Evolutionary conservation across 2,888 invertebrate species (phyloP).

Genomic region (Aphidius colemani): DNA sequence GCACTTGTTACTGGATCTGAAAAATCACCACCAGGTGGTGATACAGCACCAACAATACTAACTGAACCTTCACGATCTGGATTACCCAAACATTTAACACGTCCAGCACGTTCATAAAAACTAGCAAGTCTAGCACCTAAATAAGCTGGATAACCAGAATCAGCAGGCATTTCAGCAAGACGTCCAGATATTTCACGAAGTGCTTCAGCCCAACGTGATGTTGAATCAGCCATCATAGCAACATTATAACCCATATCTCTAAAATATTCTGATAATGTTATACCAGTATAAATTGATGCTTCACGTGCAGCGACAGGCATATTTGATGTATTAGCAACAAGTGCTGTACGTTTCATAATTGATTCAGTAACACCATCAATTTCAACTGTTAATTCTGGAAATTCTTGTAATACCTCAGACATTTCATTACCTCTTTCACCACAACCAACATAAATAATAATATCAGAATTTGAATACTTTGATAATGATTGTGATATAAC

Average conservation of each 20-base stretch:
- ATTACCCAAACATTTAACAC: constrained; percentile 96
- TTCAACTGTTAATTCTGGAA: constrained; percentile 97
- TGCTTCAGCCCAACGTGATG: constrained; percentile 99
- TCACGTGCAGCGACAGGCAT: constrained; percentile 99
- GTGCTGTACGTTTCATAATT: constrained; percentile 99
- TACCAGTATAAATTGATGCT: constrained; percentile 99
- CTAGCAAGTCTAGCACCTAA: constrained; percentile 96
- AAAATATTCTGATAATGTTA: constrained; percentile 99
- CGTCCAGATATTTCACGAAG: constrained; percentile 99
- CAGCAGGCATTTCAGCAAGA: constrained; percentile 99
- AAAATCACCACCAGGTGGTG: constrained; percentile 99
- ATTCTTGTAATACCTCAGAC: constrained; percentile 98
- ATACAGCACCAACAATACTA: constrained; percentile 99
- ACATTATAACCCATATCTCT: constrained; percentile 99
- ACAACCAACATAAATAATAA: constrained; percentile 99
- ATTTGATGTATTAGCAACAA: constrained; percentile 99
- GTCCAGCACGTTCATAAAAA: constrained; percentile 99
- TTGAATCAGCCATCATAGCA: constrained; percentile 99
- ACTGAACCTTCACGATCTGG: constrained; percentile 98
- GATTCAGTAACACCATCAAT: constrained; percentile 96
- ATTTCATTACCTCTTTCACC: constrained; percentile 99
- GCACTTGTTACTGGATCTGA: constrained; percentile 99
- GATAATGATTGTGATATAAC: constrained; percentile 99
- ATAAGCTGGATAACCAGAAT: constrained; percentile 98
- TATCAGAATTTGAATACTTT: constrained; percentile 99